These are phyloP conservation scores for Papilio xuthus DNA, from an alignment of 1,140 invertebrate genomes.

Conservation along the genomic window DNA sequence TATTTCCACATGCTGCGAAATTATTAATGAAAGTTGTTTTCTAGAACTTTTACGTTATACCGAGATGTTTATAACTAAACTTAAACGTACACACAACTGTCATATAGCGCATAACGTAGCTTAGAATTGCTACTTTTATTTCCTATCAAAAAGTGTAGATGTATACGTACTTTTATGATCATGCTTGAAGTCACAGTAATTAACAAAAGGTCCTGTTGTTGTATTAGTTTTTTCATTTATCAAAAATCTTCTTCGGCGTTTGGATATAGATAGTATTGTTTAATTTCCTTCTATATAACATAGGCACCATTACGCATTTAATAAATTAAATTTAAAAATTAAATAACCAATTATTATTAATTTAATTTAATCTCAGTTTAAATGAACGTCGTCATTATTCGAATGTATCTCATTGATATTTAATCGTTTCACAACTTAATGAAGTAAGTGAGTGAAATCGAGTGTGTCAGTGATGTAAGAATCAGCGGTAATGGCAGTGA, in stretches of 20 bases:
- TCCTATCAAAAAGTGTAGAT: too few relatives aligned
- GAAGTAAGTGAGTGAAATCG: slow-evolving; percentile 65
- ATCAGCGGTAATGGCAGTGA: slow-evolving; percentile 42
- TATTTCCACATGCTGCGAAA: neutral
- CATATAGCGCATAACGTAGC: too few relatives aligned
- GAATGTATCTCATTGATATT: neutral
- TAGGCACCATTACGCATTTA: neutral
- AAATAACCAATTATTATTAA: too few relatives aligned
- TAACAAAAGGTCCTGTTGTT: too few relatives aligned
- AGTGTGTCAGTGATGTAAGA: slow-evolving; percentile 43
- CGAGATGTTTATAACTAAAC: neutral
- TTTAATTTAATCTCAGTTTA: neutral
- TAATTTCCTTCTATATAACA: neutral
- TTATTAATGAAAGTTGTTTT: slow-evolving; percentile 27
- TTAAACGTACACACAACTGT: neutral
- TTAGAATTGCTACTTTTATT: too few relatives aligned
- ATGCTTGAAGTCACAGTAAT: too few relatives aligned
- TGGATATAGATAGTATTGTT: too few relatives aligned
- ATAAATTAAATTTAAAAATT: too few relatives aligned
- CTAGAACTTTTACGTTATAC: neutral
- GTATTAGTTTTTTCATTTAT: too few relatives aligned
- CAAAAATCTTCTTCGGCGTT: too few relatives aligned
- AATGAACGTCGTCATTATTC: neutral
- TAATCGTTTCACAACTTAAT: slow-evolving; percentile 63
- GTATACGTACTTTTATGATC: too few relatives aligned